Base-by-base conservation (phyloP, 2,113 vertebrate genomes). In the Syrmaticus mikado region DNA sequence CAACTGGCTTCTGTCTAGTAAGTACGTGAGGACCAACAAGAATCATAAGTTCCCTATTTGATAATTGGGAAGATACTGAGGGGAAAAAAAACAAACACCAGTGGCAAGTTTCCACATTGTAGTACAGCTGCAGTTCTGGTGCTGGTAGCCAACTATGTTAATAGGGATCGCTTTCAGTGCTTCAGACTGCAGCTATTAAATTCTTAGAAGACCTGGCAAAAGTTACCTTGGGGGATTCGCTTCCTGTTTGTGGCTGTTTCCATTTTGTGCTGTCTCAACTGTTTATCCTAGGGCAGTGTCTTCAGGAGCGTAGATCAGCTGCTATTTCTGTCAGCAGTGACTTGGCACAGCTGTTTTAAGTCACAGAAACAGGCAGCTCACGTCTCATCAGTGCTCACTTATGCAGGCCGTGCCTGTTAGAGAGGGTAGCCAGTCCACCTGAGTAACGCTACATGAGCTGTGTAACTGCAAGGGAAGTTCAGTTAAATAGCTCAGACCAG, bases 381-480 rank as follows among this genome's bases (percentile, higher is more conserved):
- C 21, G 57, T 48, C 84, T 38, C 62, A 24, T 46, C 53, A 7
- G 45, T 52, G 38, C 11, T 70, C 13, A 6, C 18, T 60, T 10
- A 15, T 52, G 24, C 46, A 46, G 67, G 38, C 41, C 34, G 28
- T 46, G 24, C 9, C 45, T n/a, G 55, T 40, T 10, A 15, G 61
- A 91, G 17, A 20, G 15, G 43, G 3, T 22, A 83, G 7, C 61
- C 62, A 43, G 64, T 79, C 45, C 22, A 58, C 0, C 10, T 36
- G 76, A 46, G 24, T 0, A 0, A 14, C 21, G 3, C 53, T 1
- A 2, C 2, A 25, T 24, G 14, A 20, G 30, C 75, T 32, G 1
- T 11, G 64, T 55, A 48, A 6, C 73, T 77, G 68, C 46, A 55
- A 19, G 38, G 32, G 20, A 7, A 28, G 41, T 11, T 36, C 16